Conservation (phyloP, 2,888 invertebrate genomes). For the Eupithecia dodoneata region DNA sequence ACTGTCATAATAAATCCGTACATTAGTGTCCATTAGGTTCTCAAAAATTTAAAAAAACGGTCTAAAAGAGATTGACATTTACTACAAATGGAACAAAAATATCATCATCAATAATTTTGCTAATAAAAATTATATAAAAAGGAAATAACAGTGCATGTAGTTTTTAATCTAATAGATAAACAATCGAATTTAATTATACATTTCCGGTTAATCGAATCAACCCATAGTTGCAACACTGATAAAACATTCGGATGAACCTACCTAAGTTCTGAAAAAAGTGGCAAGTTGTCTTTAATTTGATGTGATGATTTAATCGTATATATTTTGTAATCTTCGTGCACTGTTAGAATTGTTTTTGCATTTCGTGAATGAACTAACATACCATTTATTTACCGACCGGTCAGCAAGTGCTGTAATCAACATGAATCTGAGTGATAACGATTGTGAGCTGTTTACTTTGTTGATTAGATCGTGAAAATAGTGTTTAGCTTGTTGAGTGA, state of each 20-base stretch:
- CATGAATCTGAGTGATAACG: slow-evolving; percentile 23
- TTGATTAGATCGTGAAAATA: slow-evolving; percentile 17
- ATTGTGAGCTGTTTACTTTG: slow-evolving; percentile 20
- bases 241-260: background rate
- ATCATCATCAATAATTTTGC: background rate
- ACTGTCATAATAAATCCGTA: background rate
- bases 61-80: background rate
- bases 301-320: background rate
- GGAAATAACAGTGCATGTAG: background rate
- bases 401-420: slow-evolving; percentile 18
- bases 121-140: background rate
- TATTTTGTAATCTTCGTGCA: background rate
- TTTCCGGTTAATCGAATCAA: background rate
- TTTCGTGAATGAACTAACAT: background rate
- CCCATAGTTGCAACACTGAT: background rate
- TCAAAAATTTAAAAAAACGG: background rate
- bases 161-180: background rate
- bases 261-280: background rate
- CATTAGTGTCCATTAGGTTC: background rate
- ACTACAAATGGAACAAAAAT: background rate
- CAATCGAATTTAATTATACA: background rate
- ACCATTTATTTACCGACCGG: slow-evolving; percentile 1
- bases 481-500: slow-evolving; percentile 11
- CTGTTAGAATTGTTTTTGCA: background rate
- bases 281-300: background rate